Conservation (phyloP, 2,888 invertebrate species). For the Tholera decimalis region DNA sequence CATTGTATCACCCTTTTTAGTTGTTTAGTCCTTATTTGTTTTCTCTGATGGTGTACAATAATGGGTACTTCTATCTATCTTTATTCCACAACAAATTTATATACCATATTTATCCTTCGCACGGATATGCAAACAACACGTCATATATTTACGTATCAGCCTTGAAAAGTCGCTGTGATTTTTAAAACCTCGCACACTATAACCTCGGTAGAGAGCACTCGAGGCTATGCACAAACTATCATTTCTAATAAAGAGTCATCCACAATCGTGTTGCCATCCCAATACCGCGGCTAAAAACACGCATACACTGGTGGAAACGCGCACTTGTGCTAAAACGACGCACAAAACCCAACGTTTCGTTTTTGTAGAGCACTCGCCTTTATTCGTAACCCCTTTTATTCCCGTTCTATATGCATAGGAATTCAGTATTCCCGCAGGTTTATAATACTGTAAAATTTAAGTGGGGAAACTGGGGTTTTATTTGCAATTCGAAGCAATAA, state of each 20-base stretch:
- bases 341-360: conserved; percentile 38
- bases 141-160: no score
- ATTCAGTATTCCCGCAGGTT: conserved; percentile 38
- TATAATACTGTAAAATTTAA: conserved; percentile 56
- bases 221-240: conserved; percentile 17
- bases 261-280: conserved; percentile 25
- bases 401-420: conserved; percentile 55
- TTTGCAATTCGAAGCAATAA: conserved; percentile 47
- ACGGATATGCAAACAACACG: no score
- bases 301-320: conserved; percentile 22
- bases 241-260: conserved; percentile 38
- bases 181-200: neutral
- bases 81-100: no score
- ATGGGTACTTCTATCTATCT: no score
- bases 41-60: no score
- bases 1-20: no score
- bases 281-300: conserved; percentile 18
- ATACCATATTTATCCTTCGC: no score
- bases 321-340: conserved; percentile 45
- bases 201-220: neutral
- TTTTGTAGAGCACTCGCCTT: conserved; percentile 47
- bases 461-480: conserved; percentile 31
- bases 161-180: neutral
- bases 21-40: no score
- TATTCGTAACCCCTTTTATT: conserved; percentile 53